Evolutionary conservation across 2,797 vertebrate species (phyloP).

Genomic region (Crocidura indochinensis): DNA sequence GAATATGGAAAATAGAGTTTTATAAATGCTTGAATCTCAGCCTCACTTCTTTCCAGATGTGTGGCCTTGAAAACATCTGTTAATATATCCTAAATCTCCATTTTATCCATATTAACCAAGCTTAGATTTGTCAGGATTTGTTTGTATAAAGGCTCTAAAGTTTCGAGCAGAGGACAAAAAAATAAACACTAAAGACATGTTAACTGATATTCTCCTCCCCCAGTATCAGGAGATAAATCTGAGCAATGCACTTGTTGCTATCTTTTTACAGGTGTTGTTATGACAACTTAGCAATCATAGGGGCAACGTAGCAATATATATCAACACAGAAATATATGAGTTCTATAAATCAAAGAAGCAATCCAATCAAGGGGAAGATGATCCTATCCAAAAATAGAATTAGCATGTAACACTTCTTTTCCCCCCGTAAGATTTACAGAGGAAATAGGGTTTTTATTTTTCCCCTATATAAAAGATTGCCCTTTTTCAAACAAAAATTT

Average conservation of each 20-base stretch:
- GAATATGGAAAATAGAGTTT: neutral
- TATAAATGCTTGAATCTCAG: rapidly evolving
- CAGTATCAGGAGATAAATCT: neutral
- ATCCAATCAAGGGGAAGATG: neutral
- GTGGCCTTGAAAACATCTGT: constrained; percentile 1
- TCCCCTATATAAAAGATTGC: too few species aligned
- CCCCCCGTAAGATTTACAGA: neutral
- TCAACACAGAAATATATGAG: too few species aligned
- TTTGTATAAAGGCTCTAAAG: neutral
- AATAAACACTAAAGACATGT: constrained; percentile 17
- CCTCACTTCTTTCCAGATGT: neutral
- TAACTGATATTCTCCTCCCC: neutral
- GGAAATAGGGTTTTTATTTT: neutral
- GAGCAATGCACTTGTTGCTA: neutral
- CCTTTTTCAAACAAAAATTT: neutral
- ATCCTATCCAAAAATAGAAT: neutral
- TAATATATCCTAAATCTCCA: constrained; percentile 14
- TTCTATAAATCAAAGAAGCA: neutral
- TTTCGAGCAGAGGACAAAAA: neutral
- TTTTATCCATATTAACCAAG: neutral
- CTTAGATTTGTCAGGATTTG: neutral
- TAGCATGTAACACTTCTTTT: neutral
- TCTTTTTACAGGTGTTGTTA: too few species aligned
- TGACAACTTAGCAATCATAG: too few species aligned
- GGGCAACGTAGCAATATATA: too few species aligned